These are phyloP conservation scores for Centruroides vittatus DNA, from an alignment of 1,140 invertebrate genomes.

Conservation along the genomic window DNA sequence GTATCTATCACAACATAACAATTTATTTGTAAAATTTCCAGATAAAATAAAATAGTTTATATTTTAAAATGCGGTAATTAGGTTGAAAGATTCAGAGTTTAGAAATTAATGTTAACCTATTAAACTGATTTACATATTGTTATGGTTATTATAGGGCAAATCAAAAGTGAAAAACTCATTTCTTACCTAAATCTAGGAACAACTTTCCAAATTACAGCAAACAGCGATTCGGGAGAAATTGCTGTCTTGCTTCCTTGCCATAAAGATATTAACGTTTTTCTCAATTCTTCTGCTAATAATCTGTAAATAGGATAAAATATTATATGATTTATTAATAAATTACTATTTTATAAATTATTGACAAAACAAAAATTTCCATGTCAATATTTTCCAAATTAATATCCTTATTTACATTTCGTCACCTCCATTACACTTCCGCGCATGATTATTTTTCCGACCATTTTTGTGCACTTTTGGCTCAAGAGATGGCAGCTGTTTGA, in stretches of 20 bases:
- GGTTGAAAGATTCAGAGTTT: too few relatives aligned
- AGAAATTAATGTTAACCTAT: too few relatives aligned
- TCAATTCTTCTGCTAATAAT: constrained; percentile 57
- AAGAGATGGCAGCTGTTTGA: constrained; percentile 58
- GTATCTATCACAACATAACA: too few relatives aligned
- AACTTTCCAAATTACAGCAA: constrained; percentile 71
- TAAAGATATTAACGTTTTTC: constrained; percentile 58
- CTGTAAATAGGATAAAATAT: constrained; percentile 18
- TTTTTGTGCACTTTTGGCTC: constrained; percentile 33
- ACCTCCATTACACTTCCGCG: constrained; percentile 27
- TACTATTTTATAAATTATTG: too few relatives aligned
- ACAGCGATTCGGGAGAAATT: constrained; percentile 65
- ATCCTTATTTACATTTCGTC: constrained; percentile 36
- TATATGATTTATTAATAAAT: too few relatives aligned
- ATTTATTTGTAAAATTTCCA: too few relatives aligned
- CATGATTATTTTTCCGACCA: constrained; percentile 21
- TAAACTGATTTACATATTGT: too few relatives aligned
- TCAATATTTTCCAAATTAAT: neutral
- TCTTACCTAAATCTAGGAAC: constrained; percentile 55
- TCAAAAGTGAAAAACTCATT: neutral
- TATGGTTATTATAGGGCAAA: too few relatives aligned
- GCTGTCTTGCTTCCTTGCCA: constrained; percentile 54
- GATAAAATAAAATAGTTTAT: too few relatives aligned
- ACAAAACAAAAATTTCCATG: neutral
- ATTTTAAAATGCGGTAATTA: too few relatives aligned